Percentiles rank a stretch among this genome's conserved stretches.
Conservation (phyloP, 2,113 vertebrate genomes). For the Gorsachius goisagi region DNA sequence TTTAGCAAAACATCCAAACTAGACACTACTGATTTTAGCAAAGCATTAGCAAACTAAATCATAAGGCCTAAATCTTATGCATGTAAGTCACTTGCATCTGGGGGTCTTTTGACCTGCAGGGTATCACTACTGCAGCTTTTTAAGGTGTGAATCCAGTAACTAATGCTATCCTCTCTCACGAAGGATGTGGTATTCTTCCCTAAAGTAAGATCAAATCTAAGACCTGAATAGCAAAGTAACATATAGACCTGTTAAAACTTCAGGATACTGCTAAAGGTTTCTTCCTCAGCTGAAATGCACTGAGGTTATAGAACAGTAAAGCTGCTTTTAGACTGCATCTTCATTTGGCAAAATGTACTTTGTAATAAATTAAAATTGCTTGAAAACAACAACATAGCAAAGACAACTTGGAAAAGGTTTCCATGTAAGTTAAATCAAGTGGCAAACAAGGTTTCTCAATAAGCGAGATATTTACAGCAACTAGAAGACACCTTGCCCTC, state of each 20-base stretch:
- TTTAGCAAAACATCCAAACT: too few species aligned
- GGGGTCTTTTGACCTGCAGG: too few species aligned
- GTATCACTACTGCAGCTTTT: background rate
- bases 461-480: background rate
- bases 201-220: background rate
- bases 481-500: background rate
- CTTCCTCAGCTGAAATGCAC: background rate
- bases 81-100: too few species aligned
- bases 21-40: too few species aligned
- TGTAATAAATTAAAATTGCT: background rate
- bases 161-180: background rate
- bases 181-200: background rate
- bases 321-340: background rate
- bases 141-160: background rate
- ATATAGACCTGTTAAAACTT: background rate
- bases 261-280: background rate
- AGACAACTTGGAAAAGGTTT: background rate
- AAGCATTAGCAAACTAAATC: too few species aligned
- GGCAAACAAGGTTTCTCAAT: background rate
- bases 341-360: background rate
- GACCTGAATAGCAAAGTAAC: background rate
- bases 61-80: too few species aligned
- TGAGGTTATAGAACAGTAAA: background rate
- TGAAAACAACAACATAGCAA: background rate
- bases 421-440: background rate